phyloP scores from a whole-genome alignment of 2,797 vertebrate genomes.

The Potorous gilbertii region DNA sequence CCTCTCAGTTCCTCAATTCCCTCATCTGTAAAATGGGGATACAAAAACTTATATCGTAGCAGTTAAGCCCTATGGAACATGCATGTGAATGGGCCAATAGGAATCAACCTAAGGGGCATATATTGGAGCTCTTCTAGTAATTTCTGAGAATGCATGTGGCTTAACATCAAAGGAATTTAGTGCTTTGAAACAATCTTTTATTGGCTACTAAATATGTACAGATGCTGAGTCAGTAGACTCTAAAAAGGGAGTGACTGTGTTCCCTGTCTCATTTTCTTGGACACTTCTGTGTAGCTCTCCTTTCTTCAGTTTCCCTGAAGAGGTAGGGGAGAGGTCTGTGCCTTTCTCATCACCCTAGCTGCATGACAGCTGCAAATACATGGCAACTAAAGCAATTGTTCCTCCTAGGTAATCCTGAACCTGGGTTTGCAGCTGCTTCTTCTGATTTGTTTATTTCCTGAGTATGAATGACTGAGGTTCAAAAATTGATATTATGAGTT shows the following conservation, averaged over 20 bases:
- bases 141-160: neutral
- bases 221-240: neutral
- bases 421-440: neutral
- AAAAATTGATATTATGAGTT: neutral
- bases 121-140: neutral
- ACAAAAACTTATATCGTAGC: neutral
- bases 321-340: neutral
- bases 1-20: neutral
- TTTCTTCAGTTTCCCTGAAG: neutral
- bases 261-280: neutral
- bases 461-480: neutral
- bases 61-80: neutral
- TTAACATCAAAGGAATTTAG: neutral
- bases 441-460: neutral
- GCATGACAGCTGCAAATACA: neutral
- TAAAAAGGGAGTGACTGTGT: neutral
- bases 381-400: neutral
- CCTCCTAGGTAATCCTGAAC: neutral
- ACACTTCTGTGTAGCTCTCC: neutral
- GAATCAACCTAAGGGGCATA: neutral
- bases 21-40: slow-evolving; percentile 24
- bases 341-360: neutral
- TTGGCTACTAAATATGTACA: neutral
- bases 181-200: neutral
- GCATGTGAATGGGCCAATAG: neutral